Base-by-base conservation (phyloP, 64 coral and sea anemone genomes). In the Montipora foliosa region DNA sequence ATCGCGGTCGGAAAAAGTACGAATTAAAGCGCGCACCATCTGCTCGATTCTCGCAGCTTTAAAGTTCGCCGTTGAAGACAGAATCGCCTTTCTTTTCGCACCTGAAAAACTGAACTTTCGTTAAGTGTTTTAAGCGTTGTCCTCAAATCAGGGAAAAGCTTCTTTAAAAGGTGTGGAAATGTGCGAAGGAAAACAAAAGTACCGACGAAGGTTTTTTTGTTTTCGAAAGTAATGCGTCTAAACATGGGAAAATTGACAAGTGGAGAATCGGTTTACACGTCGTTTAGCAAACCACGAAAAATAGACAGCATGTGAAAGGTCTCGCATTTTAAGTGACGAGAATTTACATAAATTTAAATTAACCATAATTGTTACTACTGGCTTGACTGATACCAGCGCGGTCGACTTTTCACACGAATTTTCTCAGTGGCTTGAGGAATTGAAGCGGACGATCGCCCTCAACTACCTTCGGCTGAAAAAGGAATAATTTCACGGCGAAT, bases 301-400 rank as follows among this genome's bases (percentile, higher is more conserved):
- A 86, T 79, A 45, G 93, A 76, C 79, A 89, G 78, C 87, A 85
- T 85, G 67, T 95, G 80, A 95, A 95, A 95, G 83, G 87, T 82
- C 66, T 83, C 82, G 88, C 88, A 90, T 95, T 95, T 95, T 90
- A 74, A 89, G 67, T 95, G 88, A 95, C 84, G 83, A 57, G 80
- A 95, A 95, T 95, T 95, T 90, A 95, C 93, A 95, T 95, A 95
- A 95, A 95, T 95, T 90, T 78, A 95, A 95, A 95, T 95, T 95
- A 95, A 90, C 88, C 89, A 80, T 95, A 95, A 95, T 95, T 95
- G 93, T 95, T 84, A 85, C 79, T 79, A 82, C 88, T 68, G 77
- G 80, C 55, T 85, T 83, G 93, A 90, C 90, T 90, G 88, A 95
- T 95, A 90, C 89, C 75, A 13, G 57, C 89, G 80, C 83, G 61